Evolutionary conservation across 2,888 invertebrate genomes (phyloP), one percentile per base, ranked within the genome.

Genomic region (Protophormia terraenovae): DNA sequence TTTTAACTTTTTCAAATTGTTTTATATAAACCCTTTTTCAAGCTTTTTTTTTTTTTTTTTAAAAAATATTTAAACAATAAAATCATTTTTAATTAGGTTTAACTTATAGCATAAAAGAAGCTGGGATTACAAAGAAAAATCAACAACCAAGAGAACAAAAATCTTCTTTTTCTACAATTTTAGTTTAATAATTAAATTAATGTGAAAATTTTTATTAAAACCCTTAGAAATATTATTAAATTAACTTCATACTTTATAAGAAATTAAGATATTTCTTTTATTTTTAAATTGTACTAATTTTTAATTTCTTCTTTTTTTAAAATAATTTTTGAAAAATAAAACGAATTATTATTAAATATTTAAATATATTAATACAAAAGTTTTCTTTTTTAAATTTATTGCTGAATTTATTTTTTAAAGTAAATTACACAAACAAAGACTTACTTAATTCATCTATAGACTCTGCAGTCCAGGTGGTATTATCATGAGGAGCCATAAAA

Each of bases 401-500:
- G 1, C 2, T 10, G 2, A 12, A 16, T 47, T 14, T 1, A 38
- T 12, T 12, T 10, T 1, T 38, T 38, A 6, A 41, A 16, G 14
- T 19, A 19, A 62, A 41, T 76, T 53, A 85, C 2, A 75, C 96
- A 93, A 98, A 98, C 78, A 98, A 92, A 0, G 98, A 98, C 91
- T 94, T 95, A 90, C 95, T 97, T 82, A 98, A 92, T 91, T 98
- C 97, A 90, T 95, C 95, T 90, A 95, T 96, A 6, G 97, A 96
- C 72, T 96, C 96, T 86, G 97, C 96, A 1, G 95, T 95, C 96
- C 97, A 97, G 0, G 93, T 93, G 14, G 92, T 93, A 81, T 93
- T 93, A 58, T 95, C 94, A 87, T 96, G 95, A 0, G 98, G 96
- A 1, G 97, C 97, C 97, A 98, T 97, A 91, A 96, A 98, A 93